A percentile compares a stretch with the other conserved stretches of the same genome.
phyloP scores from a whole-genome alignment of 2,113 vertebrate genomes.

The Dermatemys mawii region DNA sequence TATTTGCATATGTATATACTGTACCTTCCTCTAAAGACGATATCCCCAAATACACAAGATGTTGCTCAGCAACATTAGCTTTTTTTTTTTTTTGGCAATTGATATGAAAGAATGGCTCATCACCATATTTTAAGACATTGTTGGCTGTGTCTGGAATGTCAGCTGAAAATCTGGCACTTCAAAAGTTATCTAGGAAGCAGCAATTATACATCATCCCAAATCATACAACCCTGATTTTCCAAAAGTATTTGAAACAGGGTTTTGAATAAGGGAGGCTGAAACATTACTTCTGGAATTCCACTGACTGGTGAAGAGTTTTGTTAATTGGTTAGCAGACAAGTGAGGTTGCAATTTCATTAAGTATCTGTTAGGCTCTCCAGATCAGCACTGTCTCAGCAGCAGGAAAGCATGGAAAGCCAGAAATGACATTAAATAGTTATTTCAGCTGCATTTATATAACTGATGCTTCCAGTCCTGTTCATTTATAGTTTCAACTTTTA shows the following conservation, averaged over 20 bases:
- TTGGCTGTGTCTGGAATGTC: background rate
- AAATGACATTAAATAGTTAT: background rate
- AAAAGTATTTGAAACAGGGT: fast-evolving
- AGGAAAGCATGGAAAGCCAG: background rate
- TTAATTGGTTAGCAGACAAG: background rate
- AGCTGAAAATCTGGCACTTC: background rate
- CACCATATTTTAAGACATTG: background rate
- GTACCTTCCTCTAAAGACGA: background rate
- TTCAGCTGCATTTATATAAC: background rate
- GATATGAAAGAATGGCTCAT: background rate
- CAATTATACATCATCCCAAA: background rate
- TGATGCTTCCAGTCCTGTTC: background rate
- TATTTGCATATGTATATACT: background rate
- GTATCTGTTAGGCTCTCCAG: background rate
- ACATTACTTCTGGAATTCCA: background rate
- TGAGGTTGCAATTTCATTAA: background rate
- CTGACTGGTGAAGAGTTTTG: fast-evolving
- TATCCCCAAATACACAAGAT: background rate
- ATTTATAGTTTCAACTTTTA: background rate
- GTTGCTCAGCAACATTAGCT: background rate
- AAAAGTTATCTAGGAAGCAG: background rate
- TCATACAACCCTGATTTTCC: fast-evolving
- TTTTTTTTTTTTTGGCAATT: background rate
- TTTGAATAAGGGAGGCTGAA: background rate
- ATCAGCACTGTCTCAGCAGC: background rate